phyloP scores from a whole-genome alignment of 2,888 invertebrate species.

The Drosophila limbata region DNA sequence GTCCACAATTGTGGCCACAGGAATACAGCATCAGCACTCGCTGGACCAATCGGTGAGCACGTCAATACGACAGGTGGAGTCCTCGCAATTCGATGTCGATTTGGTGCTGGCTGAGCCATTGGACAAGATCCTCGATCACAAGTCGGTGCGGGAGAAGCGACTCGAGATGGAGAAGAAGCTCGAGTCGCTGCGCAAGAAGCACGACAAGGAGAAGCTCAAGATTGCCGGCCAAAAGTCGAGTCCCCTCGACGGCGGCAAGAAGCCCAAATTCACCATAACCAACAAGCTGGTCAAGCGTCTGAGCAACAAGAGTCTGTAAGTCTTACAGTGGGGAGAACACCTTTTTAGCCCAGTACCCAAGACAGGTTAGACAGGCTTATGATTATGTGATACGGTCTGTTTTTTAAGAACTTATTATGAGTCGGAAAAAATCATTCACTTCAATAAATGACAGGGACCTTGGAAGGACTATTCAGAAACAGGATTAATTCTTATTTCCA shows the following conservation, averaged over 20 bases:
- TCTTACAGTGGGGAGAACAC: slow-evolving; percentile 36
- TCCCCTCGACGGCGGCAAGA: slow-evolving; percentile 87
- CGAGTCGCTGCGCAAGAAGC: slow-evolving; percentile 92
- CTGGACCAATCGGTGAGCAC: slow-evolving; percentile 83
- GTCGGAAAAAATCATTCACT: too few relatives aligned
- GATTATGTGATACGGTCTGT: background rate
- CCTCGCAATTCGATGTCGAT: slow-evolving; percentile 83
- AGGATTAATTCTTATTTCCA: too few relatives aligned
- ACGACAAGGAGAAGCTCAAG: slow-evolving; percentile 91
- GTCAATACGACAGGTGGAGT: slow-evolving; percentile 83
- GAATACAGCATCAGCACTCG: slow-evolving; percentile 84
- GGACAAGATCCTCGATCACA: slow-evolving; percentile 92
- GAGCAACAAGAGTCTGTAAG: slow-evolving; percentile 93
- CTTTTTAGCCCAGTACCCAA: background rate
- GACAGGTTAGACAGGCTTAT: background rate
- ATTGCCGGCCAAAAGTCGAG: slow-evolving; percentile 88
- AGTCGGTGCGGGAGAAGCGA: slow-evolving; percentile 93
- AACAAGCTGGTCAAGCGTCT: slow-evolving; percentile 91
- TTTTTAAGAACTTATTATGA: background rate
- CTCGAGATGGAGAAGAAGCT: slow-evolving; percentile 95
- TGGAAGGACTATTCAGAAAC: too few relatives aligned
- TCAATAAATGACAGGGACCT: too few relatives aligned
- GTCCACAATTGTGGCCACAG: slow-evolving; percentile 58
- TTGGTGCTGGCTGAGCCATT: slow-evolving; percentile 91
- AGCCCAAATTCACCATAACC: slow-evolving; percentile 90